Evolutionary conservation across 2,113 vertebrate species (phyloP).

Genomic region (Acrocephalus arundinaceus): DNA sequence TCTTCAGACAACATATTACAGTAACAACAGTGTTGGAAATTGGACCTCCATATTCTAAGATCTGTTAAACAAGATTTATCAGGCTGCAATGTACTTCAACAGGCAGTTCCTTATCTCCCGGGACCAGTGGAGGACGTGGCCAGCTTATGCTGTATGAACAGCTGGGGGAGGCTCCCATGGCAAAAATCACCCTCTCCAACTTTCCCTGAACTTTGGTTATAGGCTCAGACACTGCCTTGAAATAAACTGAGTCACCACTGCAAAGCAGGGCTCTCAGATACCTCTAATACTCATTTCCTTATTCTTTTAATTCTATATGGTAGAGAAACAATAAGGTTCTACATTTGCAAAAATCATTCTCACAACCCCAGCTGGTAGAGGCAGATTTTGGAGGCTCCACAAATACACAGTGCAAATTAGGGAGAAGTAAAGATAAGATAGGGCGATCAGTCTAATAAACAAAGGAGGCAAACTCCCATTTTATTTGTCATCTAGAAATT

Average conservation of each 20-base stretch:
- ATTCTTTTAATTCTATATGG: not conserved
- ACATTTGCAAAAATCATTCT: not conserved
- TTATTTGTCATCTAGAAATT: not conserved
- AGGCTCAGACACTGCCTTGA: not conserved
- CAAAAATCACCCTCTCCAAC: not conserved
- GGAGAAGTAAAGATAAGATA: not conserved
- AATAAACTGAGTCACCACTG: not conserved
- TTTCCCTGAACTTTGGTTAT: not conserved
- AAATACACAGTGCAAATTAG: not conserved
- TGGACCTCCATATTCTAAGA: not conserved
- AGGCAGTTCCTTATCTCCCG: not conserved
- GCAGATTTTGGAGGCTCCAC: not conserved
- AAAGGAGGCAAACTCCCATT: not conserved
- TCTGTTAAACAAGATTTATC: not conserved
- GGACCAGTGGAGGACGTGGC: not conserved
- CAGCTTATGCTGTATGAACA: not conserved
- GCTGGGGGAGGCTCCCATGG: not conserved
- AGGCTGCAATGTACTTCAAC: not conserved
- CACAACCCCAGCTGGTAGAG: fast-evolving
- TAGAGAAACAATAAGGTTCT: not conserved
- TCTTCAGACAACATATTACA: not conserved
- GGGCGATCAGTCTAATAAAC: not conserved
- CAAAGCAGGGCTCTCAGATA: not conserved
- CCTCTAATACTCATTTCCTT: not conserved
- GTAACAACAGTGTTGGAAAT: not conserved